phyloP scores from a whole-genome alignment of 2,888 invertebrate genomes.

The Eupithecia dodoneata region DNA sequence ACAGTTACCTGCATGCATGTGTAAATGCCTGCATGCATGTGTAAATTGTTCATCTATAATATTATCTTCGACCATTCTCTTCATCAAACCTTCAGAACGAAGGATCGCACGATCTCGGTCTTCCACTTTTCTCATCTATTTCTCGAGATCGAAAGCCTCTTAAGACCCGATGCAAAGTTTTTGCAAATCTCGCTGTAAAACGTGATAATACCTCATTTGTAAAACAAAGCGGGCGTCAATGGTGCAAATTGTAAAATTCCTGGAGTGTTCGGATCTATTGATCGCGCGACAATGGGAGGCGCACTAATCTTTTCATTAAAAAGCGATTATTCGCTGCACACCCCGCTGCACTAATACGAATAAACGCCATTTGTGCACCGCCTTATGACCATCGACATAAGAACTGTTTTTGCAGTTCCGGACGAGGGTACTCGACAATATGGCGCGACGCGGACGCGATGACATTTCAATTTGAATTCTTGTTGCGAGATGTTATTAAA shows the following conservation, averaged over 20 bases:
- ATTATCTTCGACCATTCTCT: not conserved
- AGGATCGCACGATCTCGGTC: too few relatives aligned
- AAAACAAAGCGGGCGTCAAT: conserved; percentile 50
- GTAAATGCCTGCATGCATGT: too few relatives aligned
- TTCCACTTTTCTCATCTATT: not conserved
- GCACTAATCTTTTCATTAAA: conserved; percentile 84
- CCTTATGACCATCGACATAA: conserved; percentile 48
- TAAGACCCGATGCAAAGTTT: not conserved
- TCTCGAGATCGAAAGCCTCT: not conserved
- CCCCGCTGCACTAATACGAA: conserved; percentile 79
- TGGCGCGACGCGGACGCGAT: conserved; percentile 69
- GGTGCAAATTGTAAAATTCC: conserved; percentile 78
- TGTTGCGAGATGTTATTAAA: conserved; percentile 70
- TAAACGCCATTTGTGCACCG: conserved; percentile 52
- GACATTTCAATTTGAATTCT: conserved; percentile 83
- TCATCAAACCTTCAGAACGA: not conserved
- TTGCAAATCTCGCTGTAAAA: not conserved
- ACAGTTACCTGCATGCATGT: not conserved
- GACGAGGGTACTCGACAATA: conserved; percentile 60
- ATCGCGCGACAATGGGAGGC: conserved; percentile 70
- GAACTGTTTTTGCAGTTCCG: conserved; percentile 47
- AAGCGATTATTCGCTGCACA: conserved; percentile 82
- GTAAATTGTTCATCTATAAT: not conserved
- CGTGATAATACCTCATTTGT: conserved; percentile 37
- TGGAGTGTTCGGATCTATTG: conserved; percentile 72